These are phyloP conservation scores for Tychaedon coryphoeus DNA, from an alignment of 2,113 vertebrate species.

Conservation along the genomic window DNA sequence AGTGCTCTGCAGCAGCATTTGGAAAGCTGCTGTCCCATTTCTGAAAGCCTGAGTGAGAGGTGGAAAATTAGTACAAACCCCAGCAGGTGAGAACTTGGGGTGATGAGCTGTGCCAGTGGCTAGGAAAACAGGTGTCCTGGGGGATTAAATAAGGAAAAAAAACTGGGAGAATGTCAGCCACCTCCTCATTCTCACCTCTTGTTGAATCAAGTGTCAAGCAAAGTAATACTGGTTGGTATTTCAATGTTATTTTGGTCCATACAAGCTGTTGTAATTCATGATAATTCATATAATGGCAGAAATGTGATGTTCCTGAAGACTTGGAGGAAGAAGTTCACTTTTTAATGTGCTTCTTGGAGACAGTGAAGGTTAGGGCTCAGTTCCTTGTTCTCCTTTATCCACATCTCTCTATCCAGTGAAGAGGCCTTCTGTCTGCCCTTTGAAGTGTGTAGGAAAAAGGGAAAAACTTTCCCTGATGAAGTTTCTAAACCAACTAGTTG, in stretches of 20 bases:
- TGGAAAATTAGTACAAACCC: neutral
- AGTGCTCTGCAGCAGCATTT: neutral
- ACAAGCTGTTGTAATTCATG: neutral
- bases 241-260: neutral
- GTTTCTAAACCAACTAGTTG: neutral
- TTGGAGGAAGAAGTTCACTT: neutral
- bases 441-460: neutral
- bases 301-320: neutral
- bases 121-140: neutral
- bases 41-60: neutral
- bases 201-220: neutral
- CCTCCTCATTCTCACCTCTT: neutral
- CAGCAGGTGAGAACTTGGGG: neutral
- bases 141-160: neutral
- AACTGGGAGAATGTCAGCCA: neutral
- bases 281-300: neutral
- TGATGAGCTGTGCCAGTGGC: neutral
- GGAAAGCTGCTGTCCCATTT: neutral
- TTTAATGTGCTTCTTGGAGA: neutral
- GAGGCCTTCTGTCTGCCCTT: neutral
- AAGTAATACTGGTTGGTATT: neutral
- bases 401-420: neutral
- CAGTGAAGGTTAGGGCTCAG: neutral
- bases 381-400: neutral
- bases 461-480: neutral